Evolutionary conservation across 2,888 invertebrate genomes (phyloP).

Genomic region (Xanthostigma xanthostigma): DNA sequence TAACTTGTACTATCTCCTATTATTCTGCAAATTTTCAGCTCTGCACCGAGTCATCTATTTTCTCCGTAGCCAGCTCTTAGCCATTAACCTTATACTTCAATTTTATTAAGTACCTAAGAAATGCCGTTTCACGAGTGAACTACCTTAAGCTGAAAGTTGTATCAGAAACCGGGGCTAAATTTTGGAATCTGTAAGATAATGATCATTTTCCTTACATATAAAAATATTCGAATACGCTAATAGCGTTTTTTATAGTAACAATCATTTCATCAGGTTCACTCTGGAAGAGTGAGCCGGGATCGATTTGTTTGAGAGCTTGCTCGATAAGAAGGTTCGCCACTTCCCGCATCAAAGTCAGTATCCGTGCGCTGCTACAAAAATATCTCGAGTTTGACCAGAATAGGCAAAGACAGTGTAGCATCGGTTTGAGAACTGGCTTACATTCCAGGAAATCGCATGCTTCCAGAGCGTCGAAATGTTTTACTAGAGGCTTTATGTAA

Average conservation of each 20-base stretch:
- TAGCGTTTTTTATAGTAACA: conserved; percentile 37
- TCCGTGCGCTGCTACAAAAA: conserved; percentile 43
- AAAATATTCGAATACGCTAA: conserved; percentile 31
- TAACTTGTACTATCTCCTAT: too few relatives aligned
- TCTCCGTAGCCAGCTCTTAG: too few relatives aligned
- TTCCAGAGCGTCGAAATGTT: conserved; percentile 57
- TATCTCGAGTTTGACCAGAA: conserved; percentile 76
- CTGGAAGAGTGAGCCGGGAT: conserved; percentile 70
- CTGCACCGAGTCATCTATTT: too few relatives aligned
- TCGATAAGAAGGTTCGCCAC: conserved; percentile 69
- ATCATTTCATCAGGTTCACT: conserved; percentile 67
- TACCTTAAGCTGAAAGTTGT: too few relatives aligned
- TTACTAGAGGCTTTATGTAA: conserved; percentile 57
- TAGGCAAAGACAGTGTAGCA: conserved; percentile 67
- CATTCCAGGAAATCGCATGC: conserved; percentile 51
- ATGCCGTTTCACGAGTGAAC: too few relatives aligned
- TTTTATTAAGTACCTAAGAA: too few relatives aligned
- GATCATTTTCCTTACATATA: conserved; percentile 35
- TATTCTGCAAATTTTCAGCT: too few relatives aligned
- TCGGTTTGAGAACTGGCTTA: conserved; percentile 39
- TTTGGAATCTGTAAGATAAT: background rate
- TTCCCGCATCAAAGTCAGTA: conserved; percentile 59
- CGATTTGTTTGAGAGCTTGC: conserved; percentile 54
- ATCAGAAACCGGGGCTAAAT: too few relatives aligned
- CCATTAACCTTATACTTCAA: too few relatives aligned